Evolutionary conservation across 2,797 vertebrate species (phyloP), one percentile per base, ranked within the genome.

Genomic region (Syndactyla subalaris): DNA sequence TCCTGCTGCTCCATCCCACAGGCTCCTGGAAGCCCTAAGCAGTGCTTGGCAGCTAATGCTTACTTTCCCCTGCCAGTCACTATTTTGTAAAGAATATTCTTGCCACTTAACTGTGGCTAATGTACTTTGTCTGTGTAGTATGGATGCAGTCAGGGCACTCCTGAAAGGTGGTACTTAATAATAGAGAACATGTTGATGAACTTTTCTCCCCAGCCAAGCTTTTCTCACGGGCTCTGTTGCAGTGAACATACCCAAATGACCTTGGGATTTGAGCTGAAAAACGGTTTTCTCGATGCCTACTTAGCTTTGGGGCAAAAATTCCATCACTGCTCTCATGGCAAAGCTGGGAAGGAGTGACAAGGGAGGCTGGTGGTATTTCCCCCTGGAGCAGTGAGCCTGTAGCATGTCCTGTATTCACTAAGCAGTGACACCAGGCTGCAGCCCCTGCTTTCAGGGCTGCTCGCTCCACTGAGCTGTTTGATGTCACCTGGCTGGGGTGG

Each of bases 301-400:
- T 63, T 88, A 85, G 73, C 66, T 93, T 49, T 74, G 62, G 70
- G 68, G 82, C 54, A 94, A 66, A 58, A 94, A 86, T 92, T 89
- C 92, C 85, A 65, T 39, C 70, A 7, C 61, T 63, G 68, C 32
- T 77, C 41, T 91, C 68, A 59, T 6, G 67, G 89, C 61, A 84
- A 93, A 88, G 85, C 78, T 41, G 63, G 36, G 46, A 9, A 82
- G 38, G 32, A 77, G 70, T 13, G 62, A 62, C 38, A 23, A 36
- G 62, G 67, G 62, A 29, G 4, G 23, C 23, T 1, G 3, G 46
- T 62, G 92, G 17, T 7, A 3, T 65, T 88, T 77, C n/a, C 57
- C 4, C 4, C 11, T 6, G 46, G 45, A 41, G 57, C 12, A 43
- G 10, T 0, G 30, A 65, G 29, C 5, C 24, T 7, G 51, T 9